These are phyloP conservation scores for Remorina albescens DNA, from an alignment of 2,797 vertebrate genomes.

Conservation along the genomic window DNA sequence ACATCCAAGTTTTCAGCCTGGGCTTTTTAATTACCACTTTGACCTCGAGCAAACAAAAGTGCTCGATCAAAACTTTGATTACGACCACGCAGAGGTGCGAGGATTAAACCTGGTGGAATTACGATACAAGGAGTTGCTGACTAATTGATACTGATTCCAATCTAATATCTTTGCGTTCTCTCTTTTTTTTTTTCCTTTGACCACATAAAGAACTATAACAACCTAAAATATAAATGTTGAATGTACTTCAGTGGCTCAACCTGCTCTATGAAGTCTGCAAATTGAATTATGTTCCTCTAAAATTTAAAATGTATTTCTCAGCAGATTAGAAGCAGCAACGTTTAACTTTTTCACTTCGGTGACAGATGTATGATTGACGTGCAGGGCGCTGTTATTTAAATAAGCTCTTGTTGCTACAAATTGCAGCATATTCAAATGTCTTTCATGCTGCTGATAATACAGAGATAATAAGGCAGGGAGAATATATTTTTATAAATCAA, in stretches of 20 bases:
- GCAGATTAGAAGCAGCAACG: constrained; percentile 37
- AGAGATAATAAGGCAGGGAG: constrained; percentile 32
- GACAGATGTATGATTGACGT: constrained; percentile 40
- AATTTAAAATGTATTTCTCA: constrained; percentile 47
- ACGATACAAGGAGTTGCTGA: constrained; percentile 46
- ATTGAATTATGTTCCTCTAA: constrained; percentile 48
- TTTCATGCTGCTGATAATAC: constrained; percentile 31
- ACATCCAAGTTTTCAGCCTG: constrained; percentile 41
- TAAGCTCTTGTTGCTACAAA: constrained; percentile 44
- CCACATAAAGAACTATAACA: constrained; percentile 35
- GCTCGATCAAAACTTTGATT: constrained; percentile 43
- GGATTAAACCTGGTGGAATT: constrained; percentile 59
- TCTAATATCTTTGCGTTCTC: constrained; percentile 46
- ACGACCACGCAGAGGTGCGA: constrained; percentile 46
- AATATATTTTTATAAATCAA: constrained; percentile 38
- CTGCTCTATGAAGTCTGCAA: constrained; percentile 31
- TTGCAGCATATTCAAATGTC: constrained; percentile 39
- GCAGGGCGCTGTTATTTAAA: constrained; percentile 38
- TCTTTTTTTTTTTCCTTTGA: constrained; percentile 24
- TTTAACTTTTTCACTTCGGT: constrained; percentile 43
- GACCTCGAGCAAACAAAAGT: constrained; percentile 63
- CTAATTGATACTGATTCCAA: constrained; percentile 59
- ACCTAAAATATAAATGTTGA: constrained; percentile 38
- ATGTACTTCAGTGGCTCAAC: constrained; percentile 41
- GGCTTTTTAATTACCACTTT: constrained; percentile 70